These are phyloP conservation scores for Pteronura brasiliensis DNA, from an alignment of 2,113 vertebrate genomes.

Conservation along the genomic window DNA sequence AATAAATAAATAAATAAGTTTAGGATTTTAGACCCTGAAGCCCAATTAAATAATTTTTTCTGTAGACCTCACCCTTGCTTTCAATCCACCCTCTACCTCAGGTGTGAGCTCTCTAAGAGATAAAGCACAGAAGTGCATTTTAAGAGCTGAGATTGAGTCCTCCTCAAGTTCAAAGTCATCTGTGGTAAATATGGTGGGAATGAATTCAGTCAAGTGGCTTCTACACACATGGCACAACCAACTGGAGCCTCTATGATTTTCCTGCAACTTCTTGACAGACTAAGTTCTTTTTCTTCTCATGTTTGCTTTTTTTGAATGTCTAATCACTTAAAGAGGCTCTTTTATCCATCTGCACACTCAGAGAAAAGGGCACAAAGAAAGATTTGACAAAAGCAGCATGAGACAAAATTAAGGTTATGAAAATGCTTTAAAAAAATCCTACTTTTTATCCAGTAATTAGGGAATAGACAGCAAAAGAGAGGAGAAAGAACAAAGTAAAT, in stretches of 20 bases:
- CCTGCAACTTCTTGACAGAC: constrained; percentile 74
- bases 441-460: neutral
- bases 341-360: constrained; percentile 73
- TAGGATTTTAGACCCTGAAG: neutral
- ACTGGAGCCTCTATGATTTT: constrained; percentile 61
- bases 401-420: constrained; percentile 59
- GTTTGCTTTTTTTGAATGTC: constrained; percentile 78
- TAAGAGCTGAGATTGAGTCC: neutral
- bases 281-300: constrained; percentile 75
- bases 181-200: neutral
- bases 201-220: constrained; percentile 64
- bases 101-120: neutral
- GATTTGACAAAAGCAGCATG: constrained; percentile 58
- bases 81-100: neutral
- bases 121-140: neutral
- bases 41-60: neutral
- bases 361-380: constrained; percentile 59
- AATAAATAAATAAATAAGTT: neutral
- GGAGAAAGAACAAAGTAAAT: neutral
- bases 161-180: neutral
- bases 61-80: neutral
- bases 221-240: constrained; percentile 47
- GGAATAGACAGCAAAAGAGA: neutral
- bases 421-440: constrained; percentile 9
- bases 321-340: constrained; percentile 71